Evolutionary conservation across 2,797 vertebrate species (phyloP).

Genomic region (Malacoctenus gilli): DNA sequence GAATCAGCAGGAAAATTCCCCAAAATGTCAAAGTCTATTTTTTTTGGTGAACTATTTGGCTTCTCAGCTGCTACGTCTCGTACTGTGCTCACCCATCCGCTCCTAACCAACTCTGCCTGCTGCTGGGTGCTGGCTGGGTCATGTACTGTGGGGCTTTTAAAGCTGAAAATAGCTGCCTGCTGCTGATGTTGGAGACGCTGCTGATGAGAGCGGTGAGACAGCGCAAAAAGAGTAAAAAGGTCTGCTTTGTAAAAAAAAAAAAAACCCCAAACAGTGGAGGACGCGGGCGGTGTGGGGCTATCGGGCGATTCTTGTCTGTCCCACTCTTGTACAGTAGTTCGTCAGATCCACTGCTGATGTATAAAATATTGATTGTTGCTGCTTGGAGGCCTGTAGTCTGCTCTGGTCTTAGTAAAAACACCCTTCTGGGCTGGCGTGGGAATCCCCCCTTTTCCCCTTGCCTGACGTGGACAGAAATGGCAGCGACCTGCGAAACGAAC

Average conservation of each 20-base stretch:
- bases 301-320: not conserved
- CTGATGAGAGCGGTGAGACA: not conserved
- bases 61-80: not conserved
- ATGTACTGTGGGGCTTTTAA: not conserved
- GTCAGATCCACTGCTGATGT: conserved; percentile 1
- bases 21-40: not conserved
- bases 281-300: not conserved
- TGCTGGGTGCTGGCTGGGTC: not conserved
- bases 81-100: not conserved
- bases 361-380: conserved; percentile 7
- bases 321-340: no score
- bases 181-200: not conserved
- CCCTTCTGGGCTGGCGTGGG: conserved; percentile 27
- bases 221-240: not conserved
- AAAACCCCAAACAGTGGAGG: conserved; percentile 19
- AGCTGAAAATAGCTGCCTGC: not conserved
- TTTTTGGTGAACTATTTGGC: not conserved
- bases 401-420: conserved; percentile 17
- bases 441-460: conserved; percentile 32
- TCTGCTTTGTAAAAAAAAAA: not conserved
- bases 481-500: conserved; percentile 65
- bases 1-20: not conserved
- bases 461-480: conserved; percentile 43
- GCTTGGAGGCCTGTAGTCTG: conserved; percentile 32
- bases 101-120: not conserved